Evolutionary conservation across 2,888 invertebrate genomes (phyloP).

Genomic region (Endotricha flammealis): DNA sequence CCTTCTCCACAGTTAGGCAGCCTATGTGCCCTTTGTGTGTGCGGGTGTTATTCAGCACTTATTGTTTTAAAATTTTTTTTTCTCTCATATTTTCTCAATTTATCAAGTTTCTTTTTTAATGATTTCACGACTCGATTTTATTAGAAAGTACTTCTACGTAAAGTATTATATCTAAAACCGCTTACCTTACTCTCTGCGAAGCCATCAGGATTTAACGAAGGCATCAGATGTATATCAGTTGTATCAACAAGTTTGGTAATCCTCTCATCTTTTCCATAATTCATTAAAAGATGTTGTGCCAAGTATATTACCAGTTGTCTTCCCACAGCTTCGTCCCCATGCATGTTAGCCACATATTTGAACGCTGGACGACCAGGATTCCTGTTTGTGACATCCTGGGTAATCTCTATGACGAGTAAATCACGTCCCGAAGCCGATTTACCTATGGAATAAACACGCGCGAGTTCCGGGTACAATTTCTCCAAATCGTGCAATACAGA

Average conservation of each 20-base stretch:
- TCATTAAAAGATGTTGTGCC: conserved; percentile 88
- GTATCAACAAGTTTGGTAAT: conserved; percentile 88
- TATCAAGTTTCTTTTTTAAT: no score
- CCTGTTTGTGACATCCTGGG: conserved; percentile 79
- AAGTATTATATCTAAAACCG: conserved; percentile 10
- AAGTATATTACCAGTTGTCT: conserved; percentile 89
- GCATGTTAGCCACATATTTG: conserved; percentile 97
- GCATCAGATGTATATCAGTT: conserved; percentile 97
- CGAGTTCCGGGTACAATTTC: conserved; percentile 81
- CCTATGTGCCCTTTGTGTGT: no score
- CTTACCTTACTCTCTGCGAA: conserved; percentile 89
- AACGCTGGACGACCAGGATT: conserved; percentile 89
- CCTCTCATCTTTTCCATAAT: conserved; percentile 83
- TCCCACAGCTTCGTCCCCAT: conserved; percentile 95
- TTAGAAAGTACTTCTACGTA: no score
- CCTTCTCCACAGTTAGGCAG: no score
- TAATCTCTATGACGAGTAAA: conserved; percentile 89
- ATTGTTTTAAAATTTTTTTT: no score
- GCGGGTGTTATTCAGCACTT: no score
- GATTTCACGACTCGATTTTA: no score
- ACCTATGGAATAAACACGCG: conserved; percentile 87
- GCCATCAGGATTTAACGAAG: conserved; percentile 98
- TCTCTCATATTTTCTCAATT: no score
- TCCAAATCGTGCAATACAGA: conserved; percentile 80
- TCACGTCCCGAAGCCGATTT: conserved; percentile 89